phyloP scores from a whole-genome alignment of 2,888 invertebrate genomes.

The Heliconius ethilla region DNA sequence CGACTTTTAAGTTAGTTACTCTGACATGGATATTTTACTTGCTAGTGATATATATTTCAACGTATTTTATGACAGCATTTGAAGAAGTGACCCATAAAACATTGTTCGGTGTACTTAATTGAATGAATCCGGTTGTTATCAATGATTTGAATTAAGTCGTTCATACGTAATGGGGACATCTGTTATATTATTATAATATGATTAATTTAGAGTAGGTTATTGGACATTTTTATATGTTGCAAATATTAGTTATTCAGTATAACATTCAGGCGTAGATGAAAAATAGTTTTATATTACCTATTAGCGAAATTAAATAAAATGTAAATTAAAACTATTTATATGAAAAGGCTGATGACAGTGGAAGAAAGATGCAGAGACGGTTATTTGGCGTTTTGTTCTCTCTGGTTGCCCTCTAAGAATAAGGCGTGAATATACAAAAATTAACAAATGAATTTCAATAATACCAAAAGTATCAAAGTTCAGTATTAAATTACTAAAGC shows the following conservation, averaged over 20 bases:
- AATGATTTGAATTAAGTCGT: not conserved
- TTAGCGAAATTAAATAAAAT: too few relatives aligned
- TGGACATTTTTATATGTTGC: not conserved
- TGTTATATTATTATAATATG: not conserved
- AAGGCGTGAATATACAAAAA: too few relatives aligned
- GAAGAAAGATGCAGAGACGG: too few relatives aligned
- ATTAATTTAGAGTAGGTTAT: not conserved
- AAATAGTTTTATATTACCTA: too few relatives aligned
- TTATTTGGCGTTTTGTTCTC: too few relatives aligned
- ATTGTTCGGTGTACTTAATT: conserved; percentile 8
- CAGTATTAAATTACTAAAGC: not conserved
- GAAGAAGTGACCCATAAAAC: conserved; percentile 11
- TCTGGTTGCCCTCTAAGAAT: too few relatives aligned
- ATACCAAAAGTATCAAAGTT: not conserved
- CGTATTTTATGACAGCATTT: conserved; percentile 10
- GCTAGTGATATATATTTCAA: not conserved
- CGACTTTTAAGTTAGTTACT: not conserved
- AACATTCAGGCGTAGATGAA: too few relatives aligned
- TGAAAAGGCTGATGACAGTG: too few relatives aligned
- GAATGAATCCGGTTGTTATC: conserved; percentile 16
- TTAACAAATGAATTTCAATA: too few relatives aligned
- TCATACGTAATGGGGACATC: conserved; percentile 10
- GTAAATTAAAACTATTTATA: too few relatives aligned
- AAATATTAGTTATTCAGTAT: not conserved
- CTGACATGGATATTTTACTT: not conserved